Evolutionary conservation across 2,797 vertebrate species (phyloP).

Genomic region (Loris lydekkerianus): DNA sequence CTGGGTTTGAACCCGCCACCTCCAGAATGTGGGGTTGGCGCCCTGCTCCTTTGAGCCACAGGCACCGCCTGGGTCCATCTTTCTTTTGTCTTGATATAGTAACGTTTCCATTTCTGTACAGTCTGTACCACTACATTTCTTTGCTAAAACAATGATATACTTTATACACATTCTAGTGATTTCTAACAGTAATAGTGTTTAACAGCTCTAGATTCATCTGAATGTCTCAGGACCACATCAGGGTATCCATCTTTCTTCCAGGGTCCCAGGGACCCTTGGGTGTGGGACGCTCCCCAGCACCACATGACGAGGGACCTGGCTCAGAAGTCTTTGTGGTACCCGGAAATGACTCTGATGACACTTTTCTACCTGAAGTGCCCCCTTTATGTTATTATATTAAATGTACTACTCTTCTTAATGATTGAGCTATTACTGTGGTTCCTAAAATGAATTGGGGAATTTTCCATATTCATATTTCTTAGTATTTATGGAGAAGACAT

Average conservation of each 20-base stretch:
- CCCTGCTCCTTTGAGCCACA: too few relatives aligned
- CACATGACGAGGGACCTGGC: not conserved
- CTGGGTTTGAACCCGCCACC: too few relatives aligned
- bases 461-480: too few relatives aligned
- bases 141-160: not conserved
- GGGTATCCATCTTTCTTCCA: not conserved
- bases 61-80: not conserved
- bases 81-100: not conserved
- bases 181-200: not conserved
- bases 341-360: not conserved
- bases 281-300: fast-evolving
- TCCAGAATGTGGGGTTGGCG: too few relatives aligned
- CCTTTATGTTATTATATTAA: not conserved
- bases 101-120: not conserved
- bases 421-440: not conserved
- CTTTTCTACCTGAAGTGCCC: too few relatives aligned
- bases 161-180: not conserved
- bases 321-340: fast-evolving
- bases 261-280: not conserved
- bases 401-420: not conserved
- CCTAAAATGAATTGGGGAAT: not conserved
- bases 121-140: not conserved
- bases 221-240: not conserved
- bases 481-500: not conserved
- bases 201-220: not conserved